Percentiles rank a stretch among this genome's conserved stretches.
These are phyloP conservation scores for Polyommatus icarus DNA, from an alignment of 2,888 invertebrate species.

Conservation along the genomic window DNA sequence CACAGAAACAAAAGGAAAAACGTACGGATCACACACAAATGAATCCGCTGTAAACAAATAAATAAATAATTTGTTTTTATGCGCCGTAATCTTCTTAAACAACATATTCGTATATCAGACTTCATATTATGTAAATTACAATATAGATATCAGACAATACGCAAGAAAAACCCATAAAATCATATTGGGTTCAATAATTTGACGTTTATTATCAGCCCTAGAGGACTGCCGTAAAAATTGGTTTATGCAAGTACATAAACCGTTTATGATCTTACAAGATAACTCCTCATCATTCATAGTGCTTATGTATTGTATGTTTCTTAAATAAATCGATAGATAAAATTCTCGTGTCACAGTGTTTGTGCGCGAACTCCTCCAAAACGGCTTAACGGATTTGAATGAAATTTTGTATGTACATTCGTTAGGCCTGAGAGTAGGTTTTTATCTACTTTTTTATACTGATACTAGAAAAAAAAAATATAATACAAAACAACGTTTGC, in stretches of 20 bases:
- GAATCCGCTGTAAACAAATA: not conserved
- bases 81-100: not conserved
- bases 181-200: constrained; percentile 23
- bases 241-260: constrained; percentile 29
- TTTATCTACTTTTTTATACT: too few relatives aligned
- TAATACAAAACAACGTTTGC: too few relatives aligned
- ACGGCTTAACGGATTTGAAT: too few relatives aligned
- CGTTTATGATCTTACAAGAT: constrained; percentile 20
- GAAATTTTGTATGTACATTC: too few relatives aligned
- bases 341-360: too few relatives aligned
- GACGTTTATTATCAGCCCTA: constrained; percentile 21
- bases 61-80: not conserved
- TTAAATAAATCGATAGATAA: not conserved
- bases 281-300: not conserved
- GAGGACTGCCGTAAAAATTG: constrained; percentile 23
- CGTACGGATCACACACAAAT: not conserved
- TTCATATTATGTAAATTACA: not conserved
- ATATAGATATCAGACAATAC: not conserved
- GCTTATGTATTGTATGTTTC: not conserved
- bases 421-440: too few relatives aligned
- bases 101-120: not conserved
- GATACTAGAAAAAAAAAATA: too few relatives aligned
- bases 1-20: too few relatives aligned
- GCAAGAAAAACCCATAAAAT: constrained; percentile 13
- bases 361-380: too few relatives aligned